Percentiles rank a stretch among this genome's conserved stretches.
Conservation (phyloP, 2,888 invertebrate genomes). For the Argyresthia albistria region DNA sequence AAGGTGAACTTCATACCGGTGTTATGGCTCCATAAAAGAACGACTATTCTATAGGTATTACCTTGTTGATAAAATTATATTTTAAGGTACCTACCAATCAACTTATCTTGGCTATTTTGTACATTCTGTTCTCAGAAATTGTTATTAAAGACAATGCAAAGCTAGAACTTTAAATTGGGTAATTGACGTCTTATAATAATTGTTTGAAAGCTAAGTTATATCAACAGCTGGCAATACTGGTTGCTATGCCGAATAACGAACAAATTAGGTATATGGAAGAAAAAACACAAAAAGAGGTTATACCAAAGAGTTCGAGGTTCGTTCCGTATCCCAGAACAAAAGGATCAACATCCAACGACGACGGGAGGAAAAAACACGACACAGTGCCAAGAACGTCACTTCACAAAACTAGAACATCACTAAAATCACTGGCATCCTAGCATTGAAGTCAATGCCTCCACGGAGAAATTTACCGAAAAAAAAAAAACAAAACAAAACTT, state of each 20-base stretch:
- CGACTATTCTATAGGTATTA: too few species aligned
- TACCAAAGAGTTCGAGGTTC: slow-evolving; percentile 1
- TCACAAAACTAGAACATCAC: slow-evolving; percentile 4
- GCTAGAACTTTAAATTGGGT: too few species aligned
- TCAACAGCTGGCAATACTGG: too few species aligned
- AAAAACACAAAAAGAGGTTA: background rate
- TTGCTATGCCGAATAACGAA: background rate
- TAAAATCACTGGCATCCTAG: slow-evolving; percentile 21
- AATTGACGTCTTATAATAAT: too few species aligned
- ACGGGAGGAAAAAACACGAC: slow-evolving; percentile 34
- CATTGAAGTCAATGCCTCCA: slow-evolving; percentile 24
- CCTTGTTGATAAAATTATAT: too few species aligned
- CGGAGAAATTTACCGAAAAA: slow-evolving; percentile 18
- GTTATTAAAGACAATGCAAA: too few species aligned
- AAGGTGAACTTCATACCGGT: too few species aligned
- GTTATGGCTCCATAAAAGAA: too few species aligned
- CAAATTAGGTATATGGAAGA: background rate
- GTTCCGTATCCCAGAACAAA: slow-evolving; percentile 29
- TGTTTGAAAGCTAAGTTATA: too few species aligned
- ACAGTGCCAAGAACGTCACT: background rate
- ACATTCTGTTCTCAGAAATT: too few species aligned
- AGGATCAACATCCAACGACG: slow-evolving; percentile 28
- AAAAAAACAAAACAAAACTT: slow-evolving; percentile 20
- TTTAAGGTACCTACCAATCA: too few species aligned
- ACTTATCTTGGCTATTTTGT: too few species aligned